Conservation (phyloP, 37 sponge, comb jelly and placozoan genomes). For the Axinella damicornis region DNA sequence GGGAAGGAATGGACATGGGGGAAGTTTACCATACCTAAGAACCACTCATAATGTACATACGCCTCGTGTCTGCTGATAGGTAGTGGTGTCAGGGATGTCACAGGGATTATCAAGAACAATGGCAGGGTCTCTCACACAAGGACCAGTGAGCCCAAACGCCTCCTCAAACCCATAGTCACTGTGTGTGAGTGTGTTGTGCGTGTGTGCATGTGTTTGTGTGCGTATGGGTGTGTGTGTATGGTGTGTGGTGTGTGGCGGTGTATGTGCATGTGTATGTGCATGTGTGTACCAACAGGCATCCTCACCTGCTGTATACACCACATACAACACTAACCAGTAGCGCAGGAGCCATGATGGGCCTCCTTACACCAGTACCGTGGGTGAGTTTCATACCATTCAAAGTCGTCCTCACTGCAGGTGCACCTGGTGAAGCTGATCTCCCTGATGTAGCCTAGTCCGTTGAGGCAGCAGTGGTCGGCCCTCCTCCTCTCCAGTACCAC, state of each 20-base stretch:
- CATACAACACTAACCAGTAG: no score
- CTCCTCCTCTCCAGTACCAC: constrained; percentile 72
- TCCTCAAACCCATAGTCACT: not conserved
- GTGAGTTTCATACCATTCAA: constrained; percentile 88
- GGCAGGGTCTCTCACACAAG: not conserved
- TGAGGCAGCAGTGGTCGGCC: constrained; percentile 70
- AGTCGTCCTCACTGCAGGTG: constrained; percentile 81
- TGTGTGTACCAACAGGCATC: not conserved
- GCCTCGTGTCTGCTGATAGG: not conserved
- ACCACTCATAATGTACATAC: no score
- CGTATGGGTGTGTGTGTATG: constrained; percentile 1
- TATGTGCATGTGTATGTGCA: not conserved
- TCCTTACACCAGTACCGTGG: no score
- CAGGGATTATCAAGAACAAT: not conserved
- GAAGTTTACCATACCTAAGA: no score
- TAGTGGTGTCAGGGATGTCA: not conserved
- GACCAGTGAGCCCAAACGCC: not conserved
- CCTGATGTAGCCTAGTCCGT: constrained; percentile 66
- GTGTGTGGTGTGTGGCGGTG: not conserved
- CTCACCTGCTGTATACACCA: no score
- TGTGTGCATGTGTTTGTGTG: not conserved
- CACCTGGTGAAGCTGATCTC: constrained; percentile 45
- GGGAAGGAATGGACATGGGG: no score
- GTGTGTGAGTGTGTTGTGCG: not conserved
- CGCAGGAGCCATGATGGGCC: constrained; percentile 24